Base-by-base conservation (phyloP, 2,797 vertebrate species). In the Lates japonicus region DNA sequence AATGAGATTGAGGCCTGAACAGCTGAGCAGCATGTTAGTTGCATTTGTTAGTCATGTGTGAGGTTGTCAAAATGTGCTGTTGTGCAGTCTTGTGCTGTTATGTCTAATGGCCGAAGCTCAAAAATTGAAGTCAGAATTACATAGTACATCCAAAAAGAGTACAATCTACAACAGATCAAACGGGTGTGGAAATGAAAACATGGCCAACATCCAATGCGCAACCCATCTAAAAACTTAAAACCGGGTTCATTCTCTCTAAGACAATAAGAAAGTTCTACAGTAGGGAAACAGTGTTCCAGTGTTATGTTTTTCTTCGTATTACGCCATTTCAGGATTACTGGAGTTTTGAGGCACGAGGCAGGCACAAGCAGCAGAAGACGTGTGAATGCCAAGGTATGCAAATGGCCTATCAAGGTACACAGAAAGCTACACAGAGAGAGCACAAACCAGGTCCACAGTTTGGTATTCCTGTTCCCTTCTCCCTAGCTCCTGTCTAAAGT, bases 381-480 rank as follows among this genome's bases (percentile, higher is more conserved):
- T 75, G 39, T 73, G 64, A 77, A 76, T 80, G 81, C 84, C 84
- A 89, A 85, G 64, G 74, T 88, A 92, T 87, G 90, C 80, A 90
- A 88, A 90, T 81, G 52, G 19, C n/a, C 74, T 1, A 48, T 73
- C 69, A 80, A 77, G 83, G 79, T 75, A 84, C 80, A 86, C 73
- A 90, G 77, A 87, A 71, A 39, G 11, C 57, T 77, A 54, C 74
- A 76, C 76, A 85, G 75, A 84, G 75, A 84, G 33, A 72, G 63
- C 73, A 39, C 44, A 25, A 83, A 76, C 0, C 69, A 60, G 46
- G 13, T 70, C 78, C 20, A 71, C 58, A 83, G 54, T 64, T 59
- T 42, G 25, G 37, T 82, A 76, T 83, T 83, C 25, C 20, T 58
- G 25, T 75, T 70, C 25, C 68, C 64, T 73, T 71, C 63, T 48